Evolutionary conservation across 2,797 vertebrate species (phyloP).

Genomic region (Gastrophryne carolinensis): DNA sequence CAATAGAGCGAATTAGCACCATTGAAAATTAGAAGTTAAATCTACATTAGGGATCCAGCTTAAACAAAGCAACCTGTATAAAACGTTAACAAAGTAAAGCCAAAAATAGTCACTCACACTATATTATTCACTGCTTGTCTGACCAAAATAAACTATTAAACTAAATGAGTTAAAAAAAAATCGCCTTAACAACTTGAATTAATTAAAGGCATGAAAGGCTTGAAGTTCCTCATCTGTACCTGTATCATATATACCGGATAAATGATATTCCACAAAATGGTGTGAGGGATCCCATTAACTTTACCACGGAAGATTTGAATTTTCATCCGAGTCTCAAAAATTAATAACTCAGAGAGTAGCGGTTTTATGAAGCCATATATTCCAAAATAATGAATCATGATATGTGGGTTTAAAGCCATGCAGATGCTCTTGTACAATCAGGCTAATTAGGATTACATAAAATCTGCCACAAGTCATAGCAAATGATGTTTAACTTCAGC

Average conservation of each 20-base stretch:
- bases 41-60: too few relatives aligned
- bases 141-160: background rate
- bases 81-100: background rate
- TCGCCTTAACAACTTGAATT: background rate
- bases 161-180: background rate
- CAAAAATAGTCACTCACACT: background rate
- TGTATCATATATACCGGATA: constrained; percentile 20
- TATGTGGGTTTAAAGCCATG: constrained; percentile 40
- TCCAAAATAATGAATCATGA: constrained; percentile 42
- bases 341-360: constrained; percentile 38
- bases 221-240: background rate
- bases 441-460: constrained; percentile 39
- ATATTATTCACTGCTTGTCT: background rate
- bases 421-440: constrained; percentile 39
- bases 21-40: too few relatives aligned
- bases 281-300: constrained; percentile 25
- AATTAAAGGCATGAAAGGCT: background rate
- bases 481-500: constrained; percentile 16
- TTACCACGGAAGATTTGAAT: constrained; percentile 26
- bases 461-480: constrained; percentile 32
- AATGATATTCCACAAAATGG: constrained; percentile 11
- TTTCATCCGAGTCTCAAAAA: constrained; percentile 42
- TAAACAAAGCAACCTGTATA: too few relatives aligned
- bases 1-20: too few relatives aligned
- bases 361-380: constrained; percentile 40